Evolutionary conservation across 2,113 vertebrate species (phyloP), one percentile per base, ranked within the genome.

Genomic region (Illadopsis cleaveri): DNA sequence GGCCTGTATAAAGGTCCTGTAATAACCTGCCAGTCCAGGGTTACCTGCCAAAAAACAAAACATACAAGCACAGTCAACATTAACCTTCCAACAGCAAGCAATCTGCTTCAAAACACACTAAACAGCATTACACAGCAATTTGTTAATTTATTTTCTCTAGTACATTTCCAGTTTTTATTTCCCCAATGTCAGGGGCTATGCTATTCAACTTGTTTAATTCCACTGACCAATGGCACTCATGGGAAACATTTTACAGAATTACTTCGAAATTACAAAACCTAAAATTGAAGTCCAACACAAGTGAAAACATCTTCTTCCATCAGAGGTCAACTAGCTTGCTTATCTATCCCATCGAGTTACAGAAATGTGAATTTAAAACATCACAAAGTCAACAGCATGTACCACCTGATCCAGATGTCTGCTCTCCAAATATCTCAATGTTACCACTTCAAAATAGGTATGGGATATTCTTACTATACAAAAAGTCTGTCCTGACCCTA

Each of bases 21-120:
- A 99, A 96, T 99, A 99, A 78, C 98, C 97, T 68, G 98, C 96
- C 25, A 99, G 90, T 56, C 99, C 99, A 58, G 99, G 99, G 91
- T 99, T 99, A 95, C 99, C 99, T 99, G 98, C 58, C 64, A 93
- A 98, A 82, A 91, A 92, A 37, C 30, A 94, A 58, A 94, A 82
- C 21, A 84, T 22, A 94, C 7, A 95, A 91, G n/a, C 19, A 33
- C 22, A 61, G 53, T 96, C 64, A 97, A 35, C 71, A 56, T 70
- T 69, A 76, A 88, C 28, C 15, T 80, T 90, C 24, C 37, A 82
- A 80, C 27, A 68, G 54, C 45, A 94, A 83, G 37, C 10, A 80
- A 37, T 44, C 12, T 61, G 15, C 33, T 87, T 80, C 82, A 85
- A 56, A 69, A 47, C n/a, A 70, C 89, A 69, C 12, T 69, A 69